These are phyloP conservation scores for Junonia oenone DNA, from an alignment of 2,888 invertebrate species.

Conservation along the genomic window DNA sequence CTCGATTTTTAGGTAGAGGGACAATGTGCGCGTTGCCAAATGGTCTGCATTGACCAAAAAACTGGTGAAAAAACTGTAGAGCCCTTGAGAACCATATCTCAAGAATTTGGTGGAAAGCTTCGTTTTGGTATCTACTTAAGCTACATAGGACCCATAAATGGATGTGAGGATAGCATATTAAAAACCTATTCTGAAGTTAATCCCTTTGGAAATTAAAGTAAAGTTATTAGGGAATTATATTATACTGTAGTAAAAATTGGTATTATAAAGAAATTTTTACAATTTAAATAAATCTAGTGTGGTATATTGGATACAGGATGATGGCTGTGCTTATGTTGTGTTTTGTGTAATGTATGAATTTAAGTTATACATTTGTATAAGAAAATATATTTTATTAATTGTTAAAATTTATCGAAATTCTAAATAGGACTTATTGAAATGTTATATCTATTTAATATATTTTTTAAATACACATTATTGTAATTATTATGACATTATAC, in stretches of 20 bases:
- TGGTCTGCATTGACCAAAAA: constrained; percentile 95
- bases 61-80: constrained; percentile 89
- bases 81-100: constrained; percentile 87
- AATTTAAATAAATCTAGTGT: no score
- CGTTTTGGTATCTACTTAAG: constrained; percentile 90
- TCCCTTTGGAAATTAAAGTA: constrained; percentile 29
- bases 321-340: background rate
- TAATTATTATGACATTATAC: no score
- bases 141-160: constrained; percentile 54
- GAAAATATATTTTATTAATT: background rate
- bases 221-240: no score
- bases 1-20: constrained; percentile 82
- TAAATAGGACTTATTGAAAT: no score
- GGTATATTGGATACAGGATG: no score
- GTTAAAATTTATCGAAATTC: no score
- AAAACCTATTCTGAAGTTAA: constrained; percentile 43
- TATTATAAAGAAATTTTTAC: no score
- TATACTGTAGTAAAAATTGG: no score
- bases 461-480: no score
- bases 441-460: no score
- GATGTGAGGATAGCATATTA: constrained; percentile 42
- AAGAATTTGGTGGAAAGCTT: constrained; percentile 86
- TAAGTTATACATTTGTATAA: background rate
- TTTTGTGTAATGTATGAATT: no score
- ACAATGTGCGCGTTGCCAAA: constrained; percentile 93